A percentile compares a stretch with the other conserved stretches of the same genome.
phyloP scores from a whole-genome alignment of 2,797 vertebrate genomes.

The Poecilia gillii region DNA sequence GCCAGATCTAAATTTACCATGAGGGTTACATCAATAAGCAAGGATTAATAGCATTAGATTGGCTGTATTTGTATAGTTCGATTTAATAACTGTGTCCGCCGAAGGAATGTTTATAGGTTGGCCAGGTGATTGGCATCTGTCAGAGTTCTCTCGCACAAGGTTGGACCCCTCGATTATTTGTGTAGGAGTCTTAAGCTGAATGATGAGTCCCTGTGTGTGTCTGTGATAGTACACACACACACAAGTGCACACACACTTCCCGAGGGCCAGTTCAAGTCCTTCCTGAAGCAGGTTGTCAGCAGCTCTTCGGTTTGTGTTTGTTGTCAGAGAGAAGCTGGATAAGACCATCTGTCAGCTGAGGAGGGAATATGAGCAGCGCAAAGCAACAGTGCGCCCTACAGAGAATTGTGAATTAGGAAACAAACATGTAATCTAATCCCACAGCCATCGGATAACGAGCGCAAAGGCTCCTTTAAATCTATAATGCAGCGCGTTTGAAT shows the following conservation, averaged over 20 bases:
- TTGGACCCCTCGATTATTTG: constrained; percentile 74
- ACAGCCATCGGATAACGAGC: constrained; percentile 24
- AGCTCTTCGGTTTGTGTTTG: constrained; percentile 72
- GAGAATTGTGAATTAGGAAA: constrained; percentile 32
- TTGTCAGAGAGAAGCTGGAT: constrained; percentile 69
- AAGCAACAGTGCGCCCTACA: constrained; percentile 43
- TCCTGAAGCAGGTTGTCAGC: constrained; percentile 70
- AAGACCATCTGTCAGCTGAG: constrained; percentile 69
- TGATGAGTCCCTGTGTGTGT: constrained; percentile 64
- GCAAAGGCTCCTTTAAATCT: constrained; percentile 5
- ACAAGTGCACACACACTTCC: constrained; percentile 36
- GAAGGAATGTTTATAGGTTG: constrained; percentile 67
- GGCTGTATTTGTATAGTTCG: constrained; percentile 76
- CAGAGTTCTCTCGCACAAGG: constrained; percentile 59
- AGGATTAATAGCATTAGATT: constrained; percentile 72
- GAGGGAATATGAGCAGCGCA: constrained; percentile 39
- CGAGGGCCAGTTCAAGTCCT: constrained; percentile 36
- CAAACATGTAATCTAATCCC: constrained; percentile 43
- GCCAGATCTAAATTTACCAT: constrained; percentile 69
- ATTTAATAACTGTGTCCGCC: constrained; percentile 69
- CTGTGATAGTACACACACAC: constrained; percentile 18
- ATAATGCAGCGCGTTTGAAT: constrained; percentile 4
- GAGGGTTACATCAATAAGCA: constrained; percentile 73
- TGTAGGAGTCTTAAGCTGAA: constrained; percentile 72
- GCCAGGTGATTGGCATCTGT: constrained; percentile 77